These are phyloP conservation scores for Manis pentadactyla DNA, from an alignment of 2,797 vertebrate species.

Conservation along the genomic window DNA sequence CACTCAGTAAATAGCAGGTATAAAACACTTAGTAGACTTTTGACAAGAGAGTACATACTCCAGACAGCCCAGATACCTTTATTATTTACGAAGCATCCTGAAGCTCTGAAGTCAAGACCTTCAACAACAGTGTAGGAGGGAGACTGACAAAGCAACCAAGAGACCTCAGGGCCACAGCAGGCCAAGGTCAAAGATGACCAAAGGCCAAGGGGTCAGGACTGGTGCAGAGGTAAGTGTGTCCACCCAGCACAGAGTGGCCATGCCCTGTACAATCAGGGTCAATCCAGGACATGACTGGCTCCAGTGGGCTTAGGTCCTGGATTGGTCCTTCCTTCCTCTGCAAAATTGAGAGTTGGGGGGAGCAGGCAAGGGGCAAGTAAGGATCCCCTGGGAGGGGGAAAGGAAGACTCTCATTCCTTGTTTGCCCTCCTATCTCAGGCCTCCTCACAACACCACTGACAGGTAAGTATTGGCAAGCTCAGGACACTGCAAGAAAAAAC, in stretches of 20 bases:
- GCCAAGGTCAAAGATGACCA: neutral
- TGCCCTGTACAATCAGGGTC: neutral
- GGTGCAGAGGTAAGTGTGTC: neutral
- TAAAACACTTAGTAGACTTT: neutral
- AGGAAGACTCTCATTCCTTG: neutral
- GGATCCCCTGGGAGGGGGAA: neutral
- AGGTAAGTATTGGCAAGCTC: neutral
- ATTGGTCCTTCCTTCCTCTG: neutral
- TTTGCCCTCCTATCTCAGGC: neutral
- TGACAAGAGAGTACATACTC: neutral
- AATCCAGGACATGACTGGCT: neutral
- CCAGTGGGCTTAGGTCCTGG: neutral
- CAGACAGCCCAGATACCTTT: neutral
- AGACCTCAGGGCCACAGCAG: neutral
- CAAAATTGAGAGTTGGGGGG: neutral
- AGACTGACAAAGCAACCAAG: neutral
- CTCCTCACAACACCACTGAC: neutral
- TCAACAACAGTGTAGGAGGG: neutral
- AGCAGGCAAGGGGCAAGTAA: neutral
- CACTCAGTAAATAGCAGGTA: neutral
- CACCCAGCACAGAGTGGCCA: neutral
- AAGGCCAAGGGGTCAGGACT: neutral
- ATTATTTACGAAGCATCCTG: neutral
- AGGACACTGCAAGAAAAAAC: neutral
- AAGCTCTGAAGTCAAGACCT: neutral